These are phyloP conservation scores for Zosterops borbonicus DNA, from an alignment of 2,113 vertebrate species.

Conservation along the genomic window DNA sequence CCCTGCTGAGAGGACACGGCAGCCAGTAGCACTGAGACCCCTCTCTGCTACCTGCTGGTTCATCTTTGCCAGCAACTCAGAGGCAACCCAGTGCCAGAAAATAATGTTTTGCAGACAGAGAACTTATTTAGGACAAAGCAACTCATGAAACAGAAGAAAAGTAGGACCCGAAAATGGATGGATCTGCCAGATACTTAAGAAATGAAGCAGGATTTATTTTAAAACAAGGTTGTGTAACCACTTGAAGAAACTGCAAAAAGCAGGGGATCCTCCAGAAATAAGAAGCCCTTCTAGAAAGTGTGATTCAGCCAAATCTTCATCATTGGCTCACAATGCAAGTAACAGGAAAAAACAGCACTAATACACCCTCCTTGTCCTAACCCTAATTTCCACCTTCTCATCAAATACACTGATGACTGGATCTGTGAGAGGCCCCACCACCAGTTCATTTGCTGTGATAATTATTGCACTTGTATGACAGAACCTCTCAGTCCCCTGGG, in stretches of 20 bases:
- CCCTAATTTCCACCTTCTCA: background rate
- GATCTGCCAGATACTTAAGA: conserved; percentile 38
- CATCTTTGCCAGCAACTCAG: background rate
- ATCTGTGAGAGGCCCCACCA: background rate
- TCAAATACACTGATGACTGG: background rate
- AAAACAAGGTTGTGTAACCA: conserved; percentile 41
- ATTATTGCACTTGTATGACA: background rate
- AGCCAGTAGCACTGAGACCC: background rate
- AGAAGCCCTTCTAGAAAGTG: background rate
- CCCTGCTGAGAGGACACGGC: background rate
- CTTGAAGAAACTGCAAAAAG: conserved; percentile 30
- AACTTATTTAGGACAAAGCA: background rate
- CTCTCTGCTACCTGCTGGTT: background rate
- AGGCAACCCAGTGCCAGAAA: fast-evolving
- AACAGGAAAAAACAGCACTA: background rate
- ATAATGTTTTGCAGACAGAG: background rate
- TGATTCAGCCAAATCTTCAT: conserved; percentile 24
- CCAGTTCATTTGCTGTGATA: background rate
- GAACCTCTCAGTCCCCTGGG: background rate
- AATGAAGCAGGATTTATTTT: conserved; percentile 53
- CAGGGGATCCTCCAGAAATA: background rate
- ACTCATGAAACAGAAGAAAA: background rate
- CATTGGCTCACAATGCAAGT: background rate
- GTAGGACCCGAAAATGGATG: background rate
- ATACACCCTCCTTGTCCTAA: background rate